Evolutionary conservation across 2,797 vertebrate genomes (phyloP).

Genomic region (Loriculus beryllinus): DNA sequence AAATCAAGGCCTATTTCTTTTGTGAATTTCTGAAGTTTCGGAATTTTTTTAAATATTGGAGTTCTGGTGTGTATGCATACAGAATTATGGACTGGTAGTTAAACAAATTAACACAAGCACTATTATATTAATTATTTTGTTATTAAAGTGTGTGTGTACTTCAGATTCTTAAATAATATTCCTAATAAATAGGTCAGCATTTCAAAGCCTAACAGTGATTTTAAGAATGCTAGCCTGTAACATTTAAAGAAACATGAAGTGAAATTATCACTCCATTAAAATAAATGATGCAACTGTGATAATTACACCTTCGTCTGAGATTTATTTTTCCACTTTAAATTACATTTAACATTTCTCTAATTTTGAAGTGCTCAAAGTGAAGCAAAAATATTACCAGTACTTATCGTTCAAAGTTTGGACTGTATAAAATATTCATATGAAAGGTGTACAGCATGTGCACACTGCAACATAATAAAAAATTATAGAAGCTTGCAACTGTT

Average conservation of each 20-base stretch:
- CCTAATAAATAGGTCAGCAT: background rate
- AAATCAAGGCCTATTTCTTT: background rate
- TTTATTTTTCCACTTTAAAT: background rate
- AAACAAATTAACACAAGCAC: background rate
- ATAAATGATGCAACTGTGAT: background rate
- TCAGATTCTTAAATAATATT: background rate
- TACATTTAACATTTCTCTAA: background rate
- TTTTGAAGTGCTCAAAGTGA: background rate
- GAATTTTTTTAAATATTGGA: background rate
- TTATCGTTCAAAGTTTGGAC: background rate
- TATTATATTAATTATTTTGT: background rate
- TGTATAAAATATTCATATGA: background rate
- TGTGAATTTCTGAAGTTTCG: background rate
- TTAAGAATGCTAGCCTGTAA: background rate
- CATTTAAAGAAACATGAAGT: background rate
- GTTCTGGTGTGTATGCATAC: background rate
- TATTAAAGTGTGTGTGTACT: background rate
- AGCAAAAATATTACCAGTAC: background rate
- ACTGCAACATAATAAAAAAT: background rate
- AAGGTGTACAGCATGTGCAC: background rate
- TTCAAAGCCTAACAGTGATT: background rate
- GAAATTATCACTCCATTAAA: background rate
- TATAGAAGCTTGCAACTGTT: background rate
- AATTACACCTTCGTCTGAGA: background rate
- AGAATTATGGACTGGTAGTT: background rate